Evolutionary conservation across 2,113 vertebrate genomes (phyloP), one percentile per base, ranked within the genome.

Genomic region (Salminus brasiliensis): DNA sequence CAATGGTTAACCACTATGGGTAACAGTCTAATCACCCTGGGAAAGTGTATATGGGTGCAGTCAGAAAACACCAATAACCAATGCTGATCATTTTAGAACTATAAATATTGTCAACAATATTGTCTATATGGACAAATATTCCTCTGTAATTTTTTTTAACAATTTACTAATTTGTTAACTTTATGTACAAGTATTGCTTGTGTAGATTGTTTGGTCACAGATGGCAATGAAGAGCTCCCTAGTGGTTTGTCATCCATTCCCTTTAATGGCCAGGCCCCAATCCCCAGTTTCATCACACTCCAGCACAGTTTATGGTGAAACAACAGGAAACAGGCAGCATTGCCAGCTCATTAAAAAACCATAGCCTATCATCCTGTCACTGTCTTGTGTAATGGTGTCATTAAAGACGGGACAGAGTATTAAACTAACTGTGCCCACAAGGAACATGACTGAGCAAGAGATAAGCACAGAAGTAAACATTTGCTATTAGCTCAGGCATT

Each of bases 281-380:
- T 91, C 90, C 92, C 91, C 88, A 53, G 88, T 92, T 91, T 91
- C 91, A 93, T 92, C 91, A 90, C 89, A 89, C 88, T 88, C 87
- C 87, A 74, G 63, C 90, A 89, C 88, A 89, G 91, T 86, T 87
- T 79, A 79, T 87, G 89, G 91, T 88, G 88, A 85, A 88, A 88
- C 77, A 73, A 79, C 78, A 75, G 80, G 78, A 81, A 78, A 90
- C 81, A 89, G 91, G 89, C 89, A 92, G 89, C 89, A 91, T 89
- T 92, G 93, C 88, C 90, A 91, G 89, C 89, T 91, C 92, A 93
- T 94, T 94, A 94, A 94, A 93, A 93, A 91, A 92, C 90, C 79
- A 90, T 85, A 88, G 89, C 88, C 92, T 90, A 87, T 92, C 93
- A 93, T 90, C 85, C 89, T 93, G 93, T 92, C 93, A 90, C 90